Base-by-base conservation (phyloP, 1,140 invertebrate species). In the Lepidurus couesii region DNA sequence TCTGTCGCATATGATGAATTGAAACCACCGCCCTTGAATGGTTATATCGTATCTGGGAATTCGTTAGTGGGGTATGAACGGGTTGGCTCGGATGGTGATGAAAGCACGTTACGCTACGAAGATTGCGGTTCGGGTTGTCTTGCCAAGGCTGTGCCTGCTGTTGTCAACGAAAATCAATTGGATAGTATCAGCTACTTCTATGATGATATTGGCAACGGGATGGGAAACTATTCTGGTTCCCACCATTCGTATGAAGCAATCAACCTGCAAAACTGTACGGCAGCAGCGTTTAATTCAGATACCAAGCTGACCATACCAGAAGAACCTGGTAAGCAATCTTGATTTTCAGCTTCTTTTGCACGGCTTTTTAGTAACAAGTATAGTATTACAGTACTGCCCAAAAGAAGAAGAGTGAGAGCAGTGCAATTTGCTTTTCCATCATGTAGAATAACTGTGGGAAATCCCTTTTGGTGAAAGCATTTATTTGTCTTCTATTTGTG, bases 201-300 rank as follows among this genome's bases (percentile, higher is more conserved):
- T 53, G 82, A 83, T 77, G 82, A 83, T 43, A 81, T 83, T 16
- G 75, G 80, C 11, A 79, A 77, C 53, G 81, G 80, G 76, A 80
- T 80, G 75, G 80, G 79, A 21, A 24, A 16, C 42, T 79, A 79
- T 42, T 13, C 42, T 16, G 78, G 78, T 24, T 80, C 77, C 7
- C 81, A 81, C n/a, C 82, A 82, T 74, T 82, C 81, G 11, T 82
- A 82, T 77, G 82, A 82, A 53, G 81, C 81, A 21, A 81, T 82
- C 16, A 80, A 80, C 44, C 81, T 81, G 6, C 82, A 81, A 34
- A 80, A 80, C n/a, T 79, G 74, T 13, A 42, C 73, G n/a, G 53
- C 77, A 11, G 78, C 74, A 75, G 78, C 77, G 13, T 11, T 65
- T 65, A 13, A 21, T 65, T 65, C 77, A 34, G 34, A 34, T 34